Base-by-base conservation (phyloP, 30 jellyfish, hydroid and myxozoan species). In the Turritopsis rubra region DNA sequence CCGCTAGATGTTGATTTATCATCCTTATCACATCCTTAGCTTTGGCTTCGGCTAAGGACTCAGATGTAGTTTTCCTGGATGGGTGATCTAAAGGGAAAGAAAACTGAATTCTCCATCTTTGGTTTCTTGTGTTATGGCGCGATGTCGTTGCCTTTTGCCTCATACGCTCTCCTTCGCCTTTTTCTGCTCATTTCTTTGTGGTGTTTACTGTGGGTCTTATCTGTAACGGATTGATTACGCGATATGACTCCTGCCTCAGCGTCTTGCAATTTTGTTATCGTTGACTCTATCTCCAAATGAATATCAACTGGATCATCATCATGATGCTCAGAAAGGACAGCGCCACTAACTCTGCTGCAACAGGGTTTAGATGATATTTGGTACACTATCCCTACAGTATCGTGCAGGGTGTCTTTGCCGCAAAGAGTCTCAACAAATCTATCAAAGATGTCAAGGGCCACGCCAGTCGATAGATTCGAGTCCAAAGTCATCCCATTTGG, bases 391-490 rank as follows among this genome's bases (percentile, higher is more conserved):
- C 60, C 60, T 13, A 41, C 60, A 3, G 60, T 41, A 41, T 41
- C 60, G 13, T 41, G 60, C 60, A 41, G 13, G 5, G 60, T 41
- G 13, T 41, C 60, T 41, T 41, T 41, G 13, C 52, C 85, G 18
- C 84, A 7, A 3, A 52, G 21, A 3, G 85, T 79, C 29, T 28
- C 23, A 25, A 79, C 85, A 79, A 79, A 79, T 53, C 85, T 79
- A 75, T 79, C 85, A 79, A 7, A 79, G 60, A 7, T 79, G 16
- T 79, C 85, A 7, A 9, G n/a, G 8, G 84, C 85, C 13, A 79
- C 75, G 7, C 85, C 85, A 21, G 83, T 79, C 8, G 78, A 21
- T 20, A 7, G 84, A 79, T 52, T 79, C 28, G 7, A 4, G 4
- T 28, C 24, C 53, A 7, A 21, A n/a, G 9, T 79, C 78, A 79